A percentile compares a stretch with the other conserved stretches of the same genome.
phyloP scores from a whole-genome alignment of 1,140 invertebrate species.

The Drosophila ohnishii region DNA sequence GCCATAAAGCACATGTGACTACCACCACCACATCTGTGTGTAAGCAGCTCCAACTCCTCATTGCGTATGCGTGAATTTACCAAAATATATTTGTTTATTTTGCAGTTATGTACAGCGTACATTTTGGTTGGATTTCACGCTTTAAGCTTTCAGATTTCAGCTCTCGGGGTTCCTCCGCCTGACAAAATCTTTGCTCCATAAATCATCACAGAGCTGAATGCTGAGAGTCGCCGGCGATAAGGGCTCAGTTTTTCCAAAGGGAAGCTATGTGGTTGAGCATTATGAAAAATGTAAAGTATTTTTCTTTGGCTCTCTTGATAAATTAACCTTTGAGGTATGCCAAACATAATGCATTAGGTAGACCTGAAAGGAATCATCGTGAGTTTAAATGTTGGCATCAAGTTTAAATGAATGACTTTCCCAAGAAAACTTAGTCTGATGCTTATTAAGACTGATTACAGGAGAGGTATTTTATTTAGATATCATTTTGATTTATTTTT shows the following conservation, averaged over 20 bases:
- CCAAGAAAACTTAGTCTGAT: background rate
- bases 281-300: constrained; percentile 45
- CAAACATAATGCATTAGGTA: constrained; percentile 1
- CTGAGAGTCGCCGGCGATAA: constrained; percentile 62
- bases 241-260: constrained; percentile 22
- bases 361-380: background rate
- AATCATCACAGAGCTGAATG: constrained; percentile 56
- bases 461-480: background rate
- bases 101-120: constrained; percentile 28
- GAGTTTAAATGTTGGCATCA: background rate
- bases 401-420: background rate
- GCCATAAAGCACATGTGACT: constrained; percentile 77
- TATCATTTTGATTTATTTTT: too few species aligned
- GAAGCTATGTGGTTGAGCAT: constrained; percentile 18
- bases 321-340: constrained; percentile 20
- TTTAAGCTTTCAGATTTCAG: constrained; percentile 45
- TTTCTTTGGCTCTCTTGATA: constrained; percentile 33
- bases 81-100: constrained; percentile 54
- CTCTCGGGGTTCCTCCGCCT: background rate
- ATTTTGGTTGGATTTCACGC: constrained; percentile 19
- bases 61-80: constrained; percentile 27
- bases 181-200: constrained; percentile 44
- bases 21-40: constrained; percentile 19
- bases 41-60: constrained; percentile 1
- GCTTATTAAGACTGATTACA: background rate